Evolutionary conservation across 2,113 vertebrate genomes (phyloP), one percentile per base, ranked within the genome.

Genomic region (Nesogale talazaci): DNA sequence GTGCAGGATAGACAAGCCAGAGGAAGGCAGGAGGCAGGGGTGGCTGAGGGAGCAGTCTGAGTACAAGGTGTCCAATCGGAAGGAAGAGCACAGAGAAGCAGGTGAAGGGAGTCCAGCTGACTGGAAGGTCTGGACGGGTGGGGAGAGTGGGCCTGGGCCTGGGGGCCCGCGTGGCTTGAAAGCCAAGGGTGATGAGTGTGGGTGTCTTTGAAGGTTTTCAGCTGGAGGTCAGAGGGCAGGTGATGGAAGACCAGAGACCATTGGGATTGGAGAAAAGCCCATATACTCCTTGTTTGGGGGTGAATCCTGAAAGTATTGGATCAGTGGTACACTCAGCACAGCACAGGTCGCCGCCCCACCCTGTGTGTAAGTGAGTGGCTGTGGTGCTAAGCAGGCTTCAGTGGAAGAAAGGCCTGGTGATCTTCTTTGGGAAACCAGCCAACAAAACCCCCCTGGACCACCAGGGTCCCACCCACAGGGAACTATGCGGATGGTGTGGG

Each of bases 41-140:
- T 29, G 65, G 31, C 74, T 0, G 16, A n/a, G 34, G 65, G 29
- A 16, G 31, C 31, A 15, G 57, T 0, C 0, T 2, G 11, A 1
- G 7, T 5, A 57, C n/a, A 12, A 36, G 79, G 59, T 1, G 29
- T 56, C 1, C 2, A 1, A 9, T 40, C 17, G 46, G 61, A 77
- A 61, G 31, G 27, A 46, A 61, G 70, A 56, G 63, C n/a, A 52
- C 46, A 11, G 70, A 6, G 6, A 42, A 56, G 52, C 23, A 36
- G 22, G 17, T 2, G 10, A 6, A 34, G 63, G 20, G 29, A 11
- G 14, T 17, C n/a, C 77, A 3, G 6, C 22, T 16, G 4, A 14
- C 36, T 11, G 38, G 57, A 31, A 17, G 89, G 74, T 56, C 0
- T 31, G 25, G n/a, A 1, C 1, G 19, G 69, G 34, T 8, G 14